Percentiles rank a stretch among this genome's conserved stretches.
Evolutionary conservation across 2,797 vertebrate genomes (phyloP).

Genomic region (Smutsia gigantea): DNA sequence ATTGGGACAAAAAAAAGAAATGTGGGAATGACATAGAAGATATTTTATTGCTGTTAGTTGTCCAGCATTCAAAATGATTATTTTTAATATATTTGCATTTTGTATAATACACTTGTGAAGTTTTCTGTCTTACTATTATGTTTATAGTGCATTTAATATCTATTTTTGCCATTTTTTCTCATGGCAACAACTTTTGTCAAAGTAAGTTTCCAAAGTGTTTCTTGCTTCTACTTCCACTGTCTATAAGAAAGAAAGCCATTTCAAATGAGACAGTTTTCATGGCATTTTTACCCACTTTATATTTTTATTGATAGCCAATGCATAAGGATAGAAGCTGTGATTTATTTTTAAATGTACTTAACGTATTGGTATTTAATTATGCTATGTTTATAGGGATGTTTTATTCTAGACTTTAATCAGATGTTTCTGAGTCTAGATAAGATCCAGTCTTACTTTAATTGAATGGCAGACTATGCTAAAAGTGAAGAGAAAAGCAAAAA

Average conservation of each 20-base stretch:
- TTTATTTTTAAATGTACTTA: conserved; percentile 52
- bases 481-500: neutral
- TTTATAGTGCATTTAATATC: neutral
- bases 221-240: neutral
- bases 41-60: conserved; percentile 3
- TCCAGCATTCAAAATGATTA: neutral
- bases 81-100: neutral
- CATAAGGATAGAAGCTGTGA: neutral
- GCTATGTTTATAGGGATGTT: neutral
- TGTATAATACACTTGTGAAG: neutral
- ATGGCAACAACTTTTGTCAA: neutral
- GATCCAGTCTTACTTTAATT: conserved; percentile 52
- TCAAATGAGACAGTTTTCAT: neutral
- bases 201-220: neutral
- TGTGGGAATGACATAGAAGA: neutral
- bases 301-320: conserved; percentile 32
- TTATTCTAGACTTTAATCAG: conserved; percentile 34
- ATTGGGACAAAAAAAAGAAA: neutral
- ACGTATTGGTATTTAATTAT: conserved; percentile 23
- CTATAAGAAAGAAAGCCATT: neutral
- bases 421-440: conserved; percentile 34
- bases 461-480: neutral
- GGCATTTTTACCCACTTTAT: neutral
- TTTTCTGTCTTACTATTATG: neutral
- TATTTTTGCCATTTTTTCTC: neutral